These are phyloP conservation scores for Bovichtus variegatus DNA, from an alignment of 2,797 vertebrate species.

Conservation along the genomic window DNA sequence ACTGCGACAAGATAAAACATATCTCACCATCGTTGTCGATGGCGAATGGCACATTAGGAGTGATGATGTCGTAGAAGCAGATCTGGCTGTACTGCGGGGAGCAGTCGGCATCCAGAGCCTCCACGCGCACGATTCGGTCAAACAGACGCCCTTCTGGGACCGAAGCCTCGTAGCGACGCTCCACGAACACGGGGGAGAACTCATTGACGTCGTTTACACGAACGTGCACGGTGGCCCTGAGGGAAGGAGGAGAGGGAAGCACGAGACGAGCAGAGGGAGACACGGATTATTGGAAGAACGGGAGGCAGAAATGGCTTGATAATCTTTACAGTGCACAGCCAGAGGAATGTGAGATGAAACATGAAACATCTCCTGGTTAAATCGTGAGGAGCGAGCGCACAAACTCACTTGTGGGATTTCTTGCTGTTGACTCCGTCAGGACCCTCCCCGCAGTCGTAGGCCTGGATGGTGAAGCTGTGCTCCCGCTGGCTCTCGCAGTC, in stretches of 20 bases:
- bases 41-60: slow-evolving; percentile 96
- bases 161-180: slow-evolving; percentile 92
- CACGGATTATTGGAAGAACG: slow-evolving; percentile 36
- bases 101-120: slow-evolving; percentile 98
- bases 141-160: slow-evolving; percentile 96
- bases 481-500: slow-evolving; percentile 98
- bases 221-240: slow-evolving; percentile 96
- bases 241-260: not conserved
- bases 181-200: slow-evolving; percentile 97
- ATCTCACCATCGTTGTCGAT: slow-evolving; percentile 96
- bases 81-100: slow-evolving; percentile 99
- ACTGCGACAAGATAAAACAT: slow-evolving; percentile 12
- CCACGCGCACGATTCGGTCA: slow-evolving; percentile 93
- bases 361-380: not conserved
- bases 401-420: slow-evolving; percentile 99
- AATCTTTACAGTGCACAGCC: not conserved
- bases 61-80: slow-evolving; percentile 99
- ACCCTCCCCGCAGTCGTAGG: slow-evolving; percentile 98
- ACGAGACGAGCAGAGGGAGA: slow-evolving; percentile 36
- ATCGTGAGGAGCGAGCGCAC: not conserved
- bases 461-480: slow-evolving; percentile 98
- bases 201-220: slow-evolving; percentile 98
- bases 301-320: slow-evolving; percentile 3
- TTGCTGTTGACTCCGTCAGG: slow-evolving; percentile 96
- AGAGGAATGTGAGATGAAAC: slow-evolving; percentile 5